These are phyloP conservation scores for Tryphoninae sp. DNA, from an alignment of 2,888 invertebrate species.

Conservation along the genomic window DNA sequence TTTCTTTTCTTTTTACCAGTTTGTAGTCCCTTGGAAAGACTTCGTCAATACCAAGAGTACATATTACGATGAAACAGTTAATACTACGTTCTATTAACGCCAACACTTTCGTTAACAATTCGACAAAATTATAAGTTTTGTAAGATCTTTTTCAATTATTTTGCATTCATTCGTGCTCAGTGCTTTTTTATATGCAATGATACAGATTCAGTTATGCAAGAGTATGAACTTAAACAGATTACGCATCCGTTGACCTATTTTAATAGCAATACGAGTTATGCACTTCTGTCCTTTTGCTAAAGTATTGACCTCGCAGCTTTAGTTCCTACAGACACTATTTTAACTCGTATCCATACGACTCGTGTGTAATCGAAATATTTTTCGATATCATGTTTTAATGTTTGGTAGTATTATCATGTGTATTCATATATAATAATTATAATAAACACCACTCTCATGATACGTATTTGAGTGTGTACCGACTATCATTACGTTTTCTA, in stretches of 20 bases:
- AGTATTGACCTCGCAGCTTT: slow-evolving; percentile 47
- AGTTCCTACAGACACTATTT: slow-evolving; percentile 53
- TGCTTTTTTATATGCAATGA: slow-evolving; percentile 59
- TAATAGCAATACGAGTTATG: background rate
- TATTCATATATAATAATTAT: slow-evolving; percentile 42
- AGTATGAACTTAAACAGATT: slow-evolving; percentile 49
- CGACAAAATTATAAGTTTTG: slow-evolving; percentile 32
- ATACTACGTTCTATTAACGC: slow-evolving; percentile 53
- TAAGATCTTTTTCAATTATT: background rate
- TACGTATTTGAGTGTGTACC: slow-evolving; percentile 43
- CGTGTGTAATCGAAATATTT: slow-evolving; percentile 55
- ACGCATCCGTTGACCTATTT: slow-evolving; percentile 19
- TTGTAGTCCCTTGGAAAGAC: slow-evolving; percentile 60
- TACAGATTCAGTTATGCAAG: slow-evolving; percentile 57
- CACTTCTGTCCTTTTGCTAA: slow-evolving; percentile 3
- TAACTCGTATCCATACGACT: slow-evolving; percentile 54
- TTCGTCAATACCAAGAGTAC: slow-evolving; percentile 54
- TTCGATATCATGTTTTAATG: slow-evolving; percentile 51
- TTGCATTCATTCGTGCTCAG: slow-evolving; percentile 58
- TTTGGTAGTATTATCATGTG: slow-evolving; percentile 19
- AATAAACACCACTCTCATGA: slow-evolving; percentile 44
- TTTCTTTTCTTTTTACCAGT: slow-evolving; percentile 25
- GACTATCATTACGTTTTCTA: slow-evolving; percentile 18
- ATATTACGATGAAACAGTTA: slow-evolving; percentile 59
- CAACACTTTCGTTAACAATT: slow-evolving; percentile 55